Evolutionary conservation across 2,888 invertebrate species (phyloP).

Genomic region (Eupithecia subumbrata): DNA sequence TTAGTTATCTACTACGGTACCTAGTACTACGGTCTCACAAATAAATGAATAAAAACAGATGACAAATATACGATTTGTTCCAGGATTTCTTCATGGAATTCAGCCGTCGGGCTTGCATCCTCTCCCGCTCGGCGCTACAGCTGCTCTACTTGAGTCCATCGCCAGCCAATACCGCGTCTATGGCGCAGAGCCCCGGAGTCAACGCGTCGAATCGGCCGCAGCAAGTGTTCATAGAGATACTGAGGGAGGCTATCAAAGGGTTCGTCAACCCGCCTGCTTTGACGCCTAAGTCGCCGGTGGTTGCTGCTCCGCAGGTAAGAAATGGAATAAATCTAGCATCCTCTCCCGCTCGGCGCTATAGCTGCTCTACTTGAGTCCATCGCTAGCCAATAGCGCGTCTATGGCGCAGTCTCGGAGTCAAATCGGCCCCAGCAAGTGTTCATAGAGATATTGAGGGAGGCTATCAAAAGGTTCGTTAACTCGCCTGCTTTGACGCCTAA

Average conservation of each 20-base stretch:
- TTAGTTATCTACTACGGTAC: not conserved
- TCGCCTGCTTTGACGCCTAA: slow-evolving; percentile 94
- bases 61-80: slow-evolving; percentile 25
- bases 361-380: too few relatives aligned
- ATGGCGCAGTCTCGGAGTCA: slow-evolving; percentile 64
- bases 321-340: too few relatives aligned
- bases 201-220: slow-evolving; percentile 61
- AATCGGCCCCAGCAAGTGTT: slow-evolving; percentile 79
- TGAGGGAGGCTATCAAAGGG: slow-evolving; percentile 92
- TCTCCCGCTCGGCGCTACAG: slow-evolving; percentile 95
- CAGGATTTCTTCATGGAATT: slow-evolving; percentile 97
- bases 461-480: slow-evolving; percentile 93
- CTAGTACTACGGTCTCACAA: not conserved
- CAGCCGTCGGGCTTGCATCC: slow-evolving; percentile 94
- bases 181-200: slow-evolving; percentile 64
- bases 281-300: slow-evolving; percentile 88
- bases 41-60: not conserved
- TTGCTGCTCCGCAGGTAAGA: slow-evolving; percentile 86
- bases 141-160: slow-evolving; percentile 87
- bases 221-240: slow-evolving; percentile 88
- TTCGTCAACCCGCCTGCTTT: slow-evolving; percentile 96
- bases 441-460: slow-evolving; percentile 92
- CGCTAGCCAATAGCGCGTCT: slow-evolving; percentile 50
- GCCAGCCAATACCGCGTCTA: slow-evolving; percentile 67
- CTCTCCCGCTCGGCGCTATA: too few relatives aligned